Percentiles rank a stretch among this genome's conserved stretches.
Conservation (phyloP, 2,797 vertebrate genomes). For the Chloroceryle inda region DNA sequence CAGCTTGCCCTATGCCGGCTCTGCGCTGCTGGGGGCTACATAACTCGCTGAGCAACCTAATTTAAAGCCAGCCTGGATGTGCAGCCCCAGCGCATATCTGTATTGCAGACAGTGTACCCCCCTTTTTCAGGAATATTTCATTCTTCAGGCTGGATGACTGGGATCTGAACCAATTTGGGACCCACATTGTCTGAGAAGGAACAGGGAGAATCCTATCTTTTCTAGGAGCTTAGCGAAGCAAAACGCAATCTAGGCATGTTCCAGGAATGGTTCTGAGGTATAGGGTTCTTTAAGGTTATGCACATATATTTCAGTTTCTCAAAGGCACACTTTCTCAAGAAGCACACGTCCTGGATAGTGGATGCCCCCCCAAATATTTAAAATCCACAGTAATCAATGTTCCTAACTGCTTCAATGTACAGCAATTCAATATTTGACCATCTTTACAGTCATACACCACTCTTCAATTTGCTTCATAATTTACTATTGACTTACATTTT, state of each 20-base stretch:
- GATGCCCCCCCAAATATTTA: background rate
- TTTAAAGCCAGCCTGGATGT: conserved; percentile 19
- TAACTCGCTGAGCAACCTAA: background rate
- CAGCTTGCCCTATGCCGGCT: background rate
- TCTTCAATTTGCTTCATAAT: background rate
- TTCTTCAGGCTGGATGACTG: background rate
- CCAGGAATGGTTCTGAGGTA: background rate
- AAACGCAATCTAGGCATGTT: background rate
- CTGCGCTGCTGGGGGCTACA: background rate
- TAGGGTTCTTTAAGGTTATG: background rate
- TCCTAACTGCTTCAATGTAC: background rate
- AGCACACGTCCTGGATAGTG: background rate
- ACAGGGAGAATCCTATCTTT: background rate
- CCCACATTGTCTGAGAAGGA: background rate
- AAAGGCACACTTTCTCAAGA: background rate
- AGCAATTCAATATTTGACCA: background rate
- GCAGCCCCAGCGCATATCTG: background rate
- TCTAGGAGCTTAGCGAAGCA: background rate
- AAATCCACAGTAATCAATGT: background rate
- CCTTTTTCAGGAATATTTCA: background rate
- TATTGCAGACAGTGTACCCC: background rate
- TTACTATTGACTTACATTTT: background rate
- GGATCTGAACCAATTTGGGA: background rate
- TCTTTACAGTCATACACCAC: rapidly evolving
- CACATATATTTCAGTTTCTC: background rate